Conservation (phyloP, 2,888 invertebrate species). For the Adineta ricciae region DNA sequence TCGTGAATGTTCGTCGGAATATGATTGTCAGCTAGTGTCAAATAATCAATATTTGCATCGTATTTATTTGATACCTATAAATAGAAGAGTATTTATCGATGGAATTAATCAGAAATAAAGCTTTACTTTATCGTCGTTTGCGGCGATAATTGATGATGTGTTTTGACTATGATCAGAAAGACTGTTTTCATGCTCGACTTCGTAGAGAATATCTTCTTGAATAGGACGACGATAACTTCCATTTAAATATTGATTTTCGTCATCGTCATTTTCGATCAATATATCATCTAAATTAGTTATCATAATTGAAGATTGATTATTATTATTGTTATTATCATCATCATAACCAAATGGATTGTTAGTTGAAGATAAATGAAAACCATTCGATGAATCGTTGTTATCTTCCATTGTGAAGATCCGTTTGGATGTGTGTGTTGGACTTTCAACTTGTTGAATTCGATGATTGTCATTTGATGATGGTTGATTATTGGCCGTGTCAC, state of each 20-base stretch:
- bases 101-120: not conserved
- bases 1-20: not conserved
- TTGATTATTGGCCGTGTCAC: not conserved
- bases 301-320: not conserved
- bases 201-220: constrained; percentile 13
- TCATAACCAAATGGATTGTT: constrained; percentile 3
- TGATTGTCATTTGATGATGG: too few species aligned
- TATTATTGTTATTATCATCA: not conserved
- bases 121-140: not conserved
- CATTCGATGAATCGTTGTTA: not conserved
- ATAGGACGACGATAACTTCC: not conserved
- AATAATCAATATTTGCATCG: not conserved
- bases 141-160: not conserved
- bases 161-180: constrained; percentile 5
- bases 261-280: not conserved
- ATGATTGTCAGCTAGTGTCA: not conserved
- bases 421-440: not conserved
- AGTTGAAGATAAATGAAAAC: not conserved
- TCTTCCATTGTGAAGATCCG: not conserved
- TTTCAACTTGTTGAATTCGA: not conserved
- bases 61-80: not conserved
- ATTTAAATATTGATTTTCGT: not conserved
- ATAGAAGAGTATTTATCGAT: not conserved
- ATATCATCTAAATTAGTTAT: constrained; percentile 20
- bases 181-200: constrained; percentile 21